These are phyloP conservation scores for Diplodus puntazzo DNA, from an alignment of 2,797 vertebrate species.

Conservation along the genomic window DNA sequence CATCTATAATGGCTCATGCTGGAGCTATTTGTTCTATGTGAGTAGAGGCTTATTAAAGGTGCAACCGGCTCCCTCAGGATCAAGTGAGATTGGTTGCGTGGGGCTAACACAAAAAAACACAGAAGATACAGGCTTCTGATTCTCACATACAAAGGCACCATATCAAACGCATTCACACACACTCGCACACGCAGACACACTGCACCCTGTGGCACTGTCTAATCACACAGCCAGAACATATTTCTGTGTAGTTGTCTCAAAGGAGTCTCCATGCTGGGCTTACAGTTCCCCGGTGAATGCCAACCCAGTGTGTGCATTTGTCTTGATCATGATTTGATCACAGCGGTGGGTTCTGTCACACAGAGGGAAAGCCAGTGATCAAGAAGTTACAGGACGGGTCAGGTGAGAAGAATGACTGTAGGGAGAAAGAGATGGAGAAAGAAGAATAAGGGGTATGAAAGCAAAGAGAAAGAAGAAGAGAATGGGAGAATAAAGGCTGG, in stretches of 20 bases:
- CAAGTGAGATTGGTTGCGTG: slow-evolving; percentile 42
- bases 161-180: slow-evolving; percentile 49
- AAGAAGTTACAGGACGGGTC: slow-evolving; percentile 41
- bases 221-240: slow-evolving; percentile 60
- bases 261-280: slow-evolving; percentile 55
- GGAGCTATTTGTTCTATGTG: slow-evolving; percentile 62
- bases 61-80: slow-evolving; percentile 61
- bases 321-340: slow-evolving; percentile 61
- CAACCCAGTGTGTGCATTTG: slow-evolving; percentile 40
- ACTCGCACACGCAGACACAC: slow-evolving; percentile 22
- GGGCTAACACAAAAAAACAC: slow-evolving; percentile 48
- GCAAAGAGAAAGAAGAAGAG: neutral
- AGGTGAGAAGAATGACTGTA: slow-evolving; percentile 38
- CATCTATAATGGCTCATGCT: slow-evolving; percentile 43
- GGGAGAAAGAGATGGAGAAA: slow-evolving; percentile 1
- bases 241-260: slow-evolving; percentile 65
- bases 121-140: slow-evolving; percentile 43
- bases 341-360: slow-evolving; percentile 37
- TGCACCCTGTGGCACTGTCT: slow-evolving; percentile 57
- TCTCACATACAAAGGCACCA: slow-evolving; percentile 45
- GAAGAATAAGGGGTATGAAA: neutral
- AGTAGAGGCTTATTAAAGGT: slow-evolving; percentile 66
- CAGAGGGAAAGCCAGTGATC: slow-evolving; percentile 43
- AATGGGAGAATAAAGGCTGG: neutral
- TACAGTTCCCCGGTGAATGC: slow-evolving; percentile 56